phyloP scores from a whole-genome alignment of 1,140 invertebrate genomes.

The Aphaenogaster floridana region DNA sequence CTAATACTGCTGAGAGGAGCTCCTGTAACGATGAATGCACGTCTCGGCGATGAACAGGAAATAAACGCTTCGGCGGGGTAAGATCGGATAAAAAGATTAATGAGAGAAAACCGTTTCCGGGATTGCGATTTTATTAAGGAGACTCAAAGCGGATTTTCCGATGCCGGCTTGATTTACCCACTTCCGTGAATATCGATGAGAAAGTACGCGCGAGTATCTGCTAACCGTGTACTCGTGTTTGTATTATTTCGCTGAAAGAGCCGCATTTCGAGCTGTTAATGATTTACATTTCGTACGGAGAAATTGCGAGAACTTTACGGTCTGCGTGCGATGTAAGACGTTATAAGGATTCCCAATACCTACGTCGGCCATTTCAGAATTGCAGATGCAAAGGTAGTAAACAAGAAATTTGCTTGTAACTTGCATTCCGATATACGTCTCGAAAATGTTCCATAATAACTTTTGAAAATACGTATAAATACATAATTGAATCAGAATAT shows the following conservation, averaged over 20 bases:
- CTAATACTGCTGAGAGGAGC: slow-evolving; percentile 73
- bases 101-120: slow-evolving; percentile 73
- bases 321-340: slow-evolving; percentile 34
- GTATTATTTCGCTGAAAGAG: slow-evolving; percentile 54
- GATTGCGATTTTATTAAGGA: slow-evolving; percentile 74
- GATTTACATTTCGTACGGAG: slow-evolving; percentile 53
- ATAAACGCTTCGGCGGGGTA: slow-evolving; percentile 73
- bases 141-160: slow-evolving; percentile 69
- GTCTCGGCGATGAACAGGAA: slow-evolving; percentile 67
- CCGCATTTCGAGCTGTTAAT: slow-evolving; percentile 53
- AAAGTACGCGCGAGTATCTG: slow-evolving; percentile 30
- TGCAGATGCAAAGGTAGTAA: neutral
- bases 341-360: slow-evolving; percentile 21
- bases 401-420: slow-evolving; percentile 26
- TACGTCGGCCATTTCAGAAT: slow-evolving; percentile 50
- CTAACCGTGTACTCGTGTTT: slow-evolving; percentile 13
- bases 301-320: slow-evolving; percentile 42
- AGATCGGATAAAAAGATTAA: slow-evolving; percentile 72
- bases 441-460: neutral
- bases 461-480: slow-evolving; percentile 20
- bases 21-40: slow-evolving; percentile 59
- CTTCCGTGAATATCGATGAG: slow-evolving; percentile 60
- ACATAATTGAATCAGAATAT: neutral
- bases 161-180: slow-evolving; percentile 56
- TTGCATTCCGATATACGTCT: slow-evolving; percentile 3